Base-by-base conservation (phyloP, 1,140 invertebrate genomes). In the Drosophila athabasca region DNA sequence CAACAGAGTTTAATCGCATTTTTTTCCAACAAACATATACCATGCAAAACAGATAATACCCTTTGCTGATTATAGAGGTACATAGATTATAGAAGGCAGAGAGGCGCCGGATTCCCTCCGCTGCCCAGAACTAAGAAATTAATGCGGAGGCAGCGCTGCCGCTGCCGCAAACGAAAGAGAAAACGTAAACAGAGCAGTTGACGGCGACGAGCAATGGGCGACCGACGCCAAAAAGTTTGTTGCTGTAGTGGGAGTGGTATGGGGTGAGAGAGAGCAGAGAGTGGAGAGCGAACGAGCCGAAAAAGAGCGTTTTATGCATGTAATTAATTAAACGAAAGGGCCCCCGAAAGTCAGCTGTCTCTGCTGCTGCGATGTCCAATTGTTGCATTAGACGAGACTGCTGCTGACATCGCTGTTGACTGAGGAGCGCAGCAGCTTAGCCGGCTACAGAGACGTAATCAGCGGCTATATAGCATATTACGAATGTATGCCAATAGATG, bases 401-500 rank as follows among this genome's bases (percentile, higher is more conserved):
- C 35, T 50, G 44, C 35, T 50, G 39, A 0, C 9, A 3, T 5
- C 11, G 9, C 35, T 39, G 35, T 3, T 4, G 35, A 31, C 35
- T 39, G 35, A 39, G 35, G 4, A 13, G 35, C 35, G 55, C 75
- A 73, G 44, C 62, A 64, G 62, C 72, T 66, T 71, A 75, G 46
- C 51, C 76, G 67, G 64, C 52, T 19, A 66, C 69, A 64, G 54
- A 50, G 59, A 62, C 49, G 45, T 45, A 31, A 35, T 59, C 60
- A 46, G 65, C 76, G 62, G 66, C 74, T 82, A 75, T 87, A 87
- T 85, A 82, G 82, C 82, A 87, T 85, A 87, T 87, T 85, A 68
- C 78, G 59, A 82, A 87, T 82, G 83, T 82, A 75, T 88, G 83
- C 83, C 83, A 82, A 87, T 87, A 88, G 82, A 87, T 84, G 81